Evolutionary conservation across 2,797 vertebrate genomes (phyloP).

Genomic region (Danionella dracula): DNA sequence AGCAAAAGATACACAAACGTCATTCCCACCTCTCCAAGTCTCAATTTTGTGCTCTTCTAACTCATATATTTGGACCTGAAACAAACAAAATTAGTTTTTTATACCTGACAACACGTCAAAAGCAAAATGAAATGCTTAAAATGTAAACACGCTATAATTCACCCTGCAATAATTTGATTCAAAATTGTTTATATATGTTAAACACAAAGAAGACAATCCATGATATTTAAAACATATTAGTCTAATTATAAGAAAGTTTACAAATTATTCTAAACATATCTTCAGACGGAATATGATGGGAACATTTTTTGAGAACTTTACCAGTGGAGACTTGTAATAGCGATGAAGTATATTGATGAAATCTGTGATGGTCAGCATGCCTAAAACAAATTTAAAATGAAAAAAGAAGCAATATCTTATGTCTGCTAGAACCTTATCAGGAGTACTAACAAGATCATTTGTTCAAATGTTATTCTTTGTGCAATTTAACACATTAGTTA

Average conservation of each 20-base stretch:
- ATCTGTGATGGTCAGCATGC: conserved; percentile 98
- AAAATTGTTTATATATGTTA: no score
- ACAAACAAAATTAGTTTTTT: conserved; percentile 1
- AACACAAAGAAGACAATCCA: no score
- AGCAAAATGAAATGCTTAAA: no score
- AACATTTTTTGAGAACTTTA: conserved; percentile 69
- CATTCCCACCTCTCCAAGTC: conserved; percentile 89
- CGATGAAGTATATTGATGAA: conserved; percentile 98
- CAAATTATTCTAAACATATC: no score
- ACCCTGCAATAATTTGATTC: no score
- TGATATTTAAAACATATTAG: no score
- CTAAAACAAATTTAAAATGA: conserved; percentile 54
- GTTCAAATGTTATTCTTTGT: no score
- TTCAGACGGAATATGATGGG: no score
- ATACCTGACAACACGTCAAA: neutral
- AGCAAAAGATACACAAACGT: neutral
- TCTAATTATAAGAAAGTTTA: no score
- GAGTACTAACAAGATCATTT: no score
- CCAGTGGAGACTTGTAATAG: conserved; percentile 97
- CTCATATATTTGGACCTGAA: conserved; percentile 96
- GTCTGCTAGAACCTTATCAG: neutral
- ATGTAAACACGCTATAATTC: no score
- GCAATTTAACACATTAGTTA: neutral
- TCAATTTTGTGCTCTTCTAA: conserved; percentile 98
- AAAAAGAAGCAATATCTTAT: no score